Evolutionary conservation across 2,797 vertebrate genomes (phyloP).

Genomic region (Gobio occitaniae): DNA sequence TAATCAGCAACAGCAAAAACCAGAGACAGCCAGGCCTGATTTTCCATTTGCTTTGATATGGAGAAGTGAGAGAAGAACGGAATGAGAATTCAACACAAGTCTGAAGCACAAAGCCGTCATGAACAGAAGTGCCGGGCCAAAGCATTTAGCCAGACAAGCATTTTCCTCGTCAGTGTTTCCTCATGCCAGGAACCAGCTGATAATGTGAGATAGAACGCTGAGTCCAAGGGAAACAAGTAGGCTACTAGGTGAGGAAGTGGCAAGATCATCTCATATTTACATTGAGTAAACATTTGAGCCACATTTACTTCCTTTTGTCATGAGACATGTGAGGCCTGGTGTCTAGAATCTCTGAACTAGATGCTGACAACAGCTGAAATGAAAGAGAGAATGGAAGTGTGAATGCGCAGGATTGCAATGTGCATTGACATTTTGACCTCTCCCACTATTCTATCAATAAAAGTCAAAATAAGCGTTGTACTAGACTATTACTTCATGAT

Average conservation of each 20-base stretch:
- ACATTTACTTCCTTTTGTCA: conserved; percentile 24
- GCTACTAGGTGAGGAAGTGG: conserved; percentile 26
- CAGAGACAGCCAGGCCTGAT: not conserved
- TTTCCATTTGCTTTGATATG: conserved; percentile 13
- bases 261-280: conserved; percentile 37
- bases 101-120: not conserved
- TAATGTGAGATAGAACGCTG: conserved; percentile 33
- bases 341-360: conserved; percentile 17
- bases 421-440: not conserved
- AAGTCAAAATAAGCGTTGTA: not conserved
- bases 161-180: conserved; percentile 30
- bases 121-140: not conserved
- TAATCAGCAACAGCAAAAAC: not conserved
- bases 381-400: not conserved
- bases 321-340: conserved; percentile 10
- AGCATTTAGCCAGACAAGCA: conserved; percentile 25
- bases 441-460: not conserved
- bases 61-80: conserved; percentile 50
- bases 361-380: conserved; percentile 21
- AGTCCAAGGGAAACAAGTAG: conserved; percentile 13
- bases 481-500: not conserved
- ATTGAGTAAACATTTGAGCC: conserved; percentile 3
- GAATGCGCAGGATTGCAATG: not conserved
- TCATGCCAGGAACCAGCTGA: conserved; percentile 25
- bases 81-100: conserved; percentile 4